Conservation (phyloP, 2,797 vertebrate species). For the Falco biarmicus region DNA sequence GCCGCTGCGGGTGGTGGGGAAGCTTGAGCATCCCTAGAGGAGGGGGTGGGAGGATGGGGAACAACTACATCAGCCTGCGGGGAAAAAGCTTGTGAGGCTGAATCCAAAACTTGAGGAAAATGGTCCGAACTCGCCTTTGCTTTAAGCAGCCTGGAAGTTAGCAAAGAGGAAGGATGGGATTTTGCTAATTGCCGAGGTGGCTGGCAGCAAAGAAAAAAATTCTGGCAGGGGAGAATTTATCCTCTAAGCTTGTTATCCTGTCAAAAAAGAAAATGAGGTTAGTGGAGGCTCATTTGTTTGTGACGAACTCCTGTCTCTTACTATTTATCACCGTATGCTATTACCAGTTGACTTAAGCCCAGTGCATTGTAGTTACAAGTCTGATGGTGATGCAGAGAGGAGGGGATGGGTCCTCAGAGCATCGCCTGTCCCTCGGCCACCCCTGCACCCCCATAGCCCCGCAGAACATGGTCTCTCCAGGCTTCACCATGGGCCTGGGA, state of each 20-base stretch:
- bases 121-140: background rate
- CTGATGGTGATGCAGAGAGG: background rate
- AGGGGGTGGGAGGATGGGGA: background rate
- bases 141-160: conserved; percentile 1
- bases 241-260: conserved; percentile 61
- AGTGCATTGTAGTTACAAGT: background rate
- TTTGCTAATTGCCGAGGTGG: conserved; percentile 44
- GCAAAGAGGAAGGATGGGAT: background rate
- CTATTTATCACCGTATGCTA: background rate
- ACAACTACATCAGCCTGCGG: background rate
- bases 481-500: background rate
- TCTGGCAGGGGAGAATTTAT: conserved; percentile 40
- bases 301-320: conserved; percentile 34
- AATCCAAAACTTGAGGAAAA: background rate
- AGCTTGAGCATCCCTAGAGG: background rate
- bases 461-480: background rate
- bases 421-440: rapidly evolving
- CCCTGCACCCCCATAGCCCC: background rate
- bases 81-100: background rate
- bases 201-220: conserved; percentile 26
- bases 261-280: conserved; percentile 62
- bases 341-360: background rate
- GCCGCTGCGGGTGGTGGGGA: background rate
- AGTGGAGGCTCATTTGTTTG: conserved; percentile 66
- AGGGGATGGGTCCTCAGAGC: background rate